Conservation (phyloP, 2,113 vertebrate genomes). For the Orthonyx spaldingii region DNA sequence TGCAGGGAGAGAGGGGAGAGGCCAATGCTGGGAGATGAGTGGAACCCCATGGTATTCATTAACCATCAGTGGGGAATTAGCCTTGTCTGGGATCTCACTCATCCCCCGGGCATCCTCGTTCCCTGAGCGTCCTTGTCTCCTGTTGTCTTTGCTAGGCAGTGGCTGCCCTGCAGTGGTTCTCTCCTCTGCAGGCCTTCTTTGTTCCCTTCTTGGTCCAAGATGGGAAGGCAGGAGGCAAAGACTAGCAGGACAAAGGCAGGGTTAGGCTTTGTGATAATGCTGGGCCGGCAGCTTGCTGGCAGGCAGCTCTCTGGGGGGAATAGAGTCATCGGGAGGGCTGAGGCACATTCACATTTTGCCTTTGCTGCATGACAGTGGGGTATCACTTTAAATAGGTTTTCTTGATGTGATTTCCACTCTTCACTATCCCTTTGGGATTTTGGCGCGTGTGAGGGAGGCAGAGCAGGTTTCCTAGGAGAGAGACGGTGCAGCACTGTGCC, state of each 20-base stretch:
- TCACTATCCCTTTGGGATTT: not conserved
- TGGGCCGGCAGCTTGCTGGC: not conserved
- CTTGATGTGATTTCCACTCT: not conserved
- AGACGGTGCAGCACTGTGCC: accelerated
- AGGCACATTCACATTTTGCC: accelerated
- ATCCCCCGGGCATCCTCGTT: accelerated
- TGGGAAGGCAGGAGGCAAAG: not conserved
- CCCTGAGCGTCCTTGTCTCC: not conserved
- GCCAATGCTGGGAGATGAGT: not conserved
- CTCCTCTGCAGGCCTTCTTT: not conserved
- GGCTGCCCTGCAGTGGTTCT: not conserved
- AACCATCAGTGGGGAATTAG: not conserved
- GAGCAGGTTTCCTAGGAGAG: not conserved
- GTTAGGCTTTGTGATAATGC: not conserved
- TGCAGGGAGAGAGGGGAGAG: not conserved
- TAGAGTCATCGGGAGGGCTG: not conserved
- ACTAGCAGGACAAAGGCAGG: not conserved
- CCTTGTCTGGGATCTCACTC: accelerated
- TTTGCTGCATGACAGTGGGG: not conserved
- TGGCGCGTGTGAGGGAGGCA: not conserved
- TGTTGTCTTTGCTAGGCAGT: not conserved
- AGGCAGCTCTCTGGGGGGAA: not conserved
- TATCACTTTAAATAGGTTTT: not conserved
- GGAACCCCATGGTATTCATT: accelerated
- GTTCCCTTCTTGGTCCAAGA: not conserved